A percentile compares a stretch with the other conserved stretches of the same genome.
Conservation (phyloP, 2,113 vertebrate genomes). For the Xiphorhynchus elegans region DNA sequence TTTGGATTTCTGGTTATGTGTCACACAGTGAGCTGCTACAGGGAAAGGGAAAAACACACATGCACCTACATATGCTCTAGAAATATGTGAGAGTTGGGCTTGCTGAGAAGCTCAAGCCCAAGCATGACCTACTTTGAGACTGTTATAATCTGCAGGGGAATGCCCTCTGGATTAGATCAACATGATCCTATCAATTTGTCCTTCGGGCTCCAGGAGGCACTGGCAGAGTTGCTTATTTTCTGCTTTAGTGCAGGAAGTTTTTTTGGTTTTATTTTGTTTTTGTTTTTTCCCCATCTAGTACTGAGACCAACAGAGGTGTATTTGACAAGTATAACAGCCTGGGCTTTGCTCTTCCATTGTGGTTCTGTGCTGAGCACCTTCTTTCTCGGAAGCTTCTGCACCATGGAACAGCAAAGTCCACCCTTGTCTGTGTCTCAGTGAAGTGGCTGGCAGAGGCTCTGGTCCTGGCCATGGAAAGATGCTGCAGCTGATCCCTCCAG, state of each 20-base stretch:
- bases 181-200: slow-evolving; percentile 13
- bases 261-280: background rate
- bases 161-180: slow-evolving; percentile 60
- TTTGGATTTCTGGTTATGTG: background rate
- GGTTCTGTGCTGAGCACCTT: background rate
- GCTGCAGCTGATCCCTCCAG: background rate
- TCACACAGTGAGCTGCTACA: background rate
- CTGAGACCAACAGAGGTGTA: background rate
- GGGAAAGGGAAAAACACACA: background rate
- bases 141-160: slow-evolving; percentile 50
- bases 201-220: background rate
- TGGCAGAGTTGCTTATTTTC: background rate
- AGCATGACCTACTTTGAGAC: slow-evolving; percentile 56
- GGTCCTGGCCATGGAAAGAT: background rate
- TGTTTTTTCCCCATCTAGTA: too few relatives aligned
- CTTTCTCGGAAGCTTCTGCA: background rate
- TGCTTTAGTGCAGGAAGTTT: background rate
- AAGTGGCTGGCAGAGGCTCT: background rate
- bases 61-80: background rate
- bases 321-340: background rate
- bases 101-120: slow-evolving; percentile 25
- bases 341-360: background rate
- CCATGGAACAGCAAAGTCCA: background rate
- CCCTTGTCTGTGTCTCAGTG: background rate
- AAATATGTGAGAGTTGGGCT: slow-evolving; percentile 31